Base-by-base conservation (phyloP, 2,888 invertebrate species). In the Syritta pipiens region DNA sequence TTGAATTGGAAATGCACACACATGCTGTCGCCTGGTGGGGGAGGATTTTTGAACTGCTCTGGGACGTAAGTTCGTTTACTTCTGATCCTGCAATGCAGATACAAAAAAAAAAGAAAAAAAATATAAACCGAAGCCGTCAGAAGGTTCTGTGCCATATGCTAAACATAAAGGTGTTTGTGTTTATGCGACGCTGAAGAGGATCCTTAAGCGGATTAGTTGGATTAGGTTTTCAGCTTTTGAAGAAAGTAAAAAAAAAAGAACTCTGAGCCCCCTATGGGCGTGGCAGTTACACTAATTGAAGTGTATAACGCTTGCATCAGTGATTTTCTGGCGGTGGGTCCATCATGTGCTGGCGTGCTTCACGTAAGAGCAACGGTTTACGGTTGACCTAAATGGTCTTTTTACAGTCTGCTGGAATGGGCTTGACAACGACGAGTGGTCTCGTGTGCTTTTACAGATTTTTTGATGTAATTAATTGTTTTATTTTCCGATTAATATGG, bases 221-320 rank as follows among this genome's bases (percentile, higher is more conserved):
- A 53, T 57, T 67, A 79, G 60, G 65, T 65, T 59, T 32, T 49
- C n/a, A 9, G 28, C 2, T 28, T 2, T 28, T 28, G 28, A 28
- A 4, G 9, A 28, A 5, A 3, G n/a, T 1, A 3, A 3, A 5
- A 1, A 28, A 0, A 26, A 42, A 55, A 42, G 51, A 26, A 1
- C 37, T 28, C 63, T 17, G 42, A n/a, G 2, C 28, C 35, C 24
- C 53, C 28, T 5, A 28, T 51, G 71, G 76, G 76, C 32, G 57
- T 69, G 65, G 71, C 46, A 51, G 76, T 77, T 32, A 59, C 76
- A 77, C 76, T 77, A 77, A 77, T 77, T 77, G 76, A 77, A 76
- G 69, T 63, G 10, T 59, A 57, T 57, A 44, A 51, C 37, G 46
- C 42, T 42, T 44, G 46, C 49, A 48, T 62, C 37, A 55, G 28